Conservation (phyloP, 2,888 invertebrate genomes). For the Xylota sylvarum region DNA sequence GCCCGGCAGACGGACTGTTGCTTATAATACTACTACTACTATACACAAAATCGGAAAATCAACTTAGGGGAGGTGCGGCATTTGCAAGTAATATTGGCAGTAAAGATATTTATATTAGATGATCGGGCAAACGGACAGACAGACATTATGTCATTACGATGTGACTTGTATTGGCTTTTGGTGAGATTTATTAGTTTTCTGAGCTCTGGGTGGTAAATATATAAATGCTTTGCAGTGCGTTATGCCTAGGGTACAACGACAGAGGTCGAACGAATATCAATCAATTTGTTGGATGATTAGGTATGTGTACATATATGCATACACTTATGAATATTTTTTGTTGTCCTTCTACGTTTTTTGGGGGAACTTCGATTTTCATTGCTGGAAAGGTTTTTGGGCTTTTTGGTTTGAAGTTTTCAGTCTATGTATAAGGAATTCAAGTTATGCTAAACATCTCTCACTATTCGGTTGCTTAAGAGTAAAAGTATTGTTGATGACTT, state of each 20-base stretch:
- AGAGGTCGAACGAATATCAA: constrained; percentile 48
- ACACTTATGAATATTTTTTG: not conserved
- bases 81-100: constrained; percentile 55
- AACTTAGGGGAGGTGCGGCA: constrained; percentile 22
- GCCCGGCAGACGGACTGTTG: constrained; percentile 66
- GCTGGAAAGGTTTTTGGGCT: too few relatives aligned
- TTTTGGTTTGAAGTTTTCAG: too few relatives aligned
- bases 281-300: constrained; percentile 27
- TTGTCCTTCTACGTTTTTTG: too few relatives aligned
- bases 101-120: constrained; percentile 69
- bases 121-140: constrained; percentile 50
- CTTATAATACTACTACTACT: constrained; percentile 21
- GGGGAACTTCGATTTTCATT: too few relatives aligned
- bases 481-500: too few relatives aligned
- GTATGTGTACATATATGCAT: not conserved
- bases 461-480: too few relatives aligned
- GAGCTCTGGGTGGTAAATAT: constrained; percentile 60
- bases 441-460: too few relatives aligned
- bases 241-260: not conserved
- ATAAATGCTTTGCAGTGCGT: constrained; percentile 31
- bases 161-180: constrained; percentile 75
- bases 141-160: constrained; percentile 57
- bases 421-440: too few relatives aligned
- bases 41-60: constrained; percentile 42
- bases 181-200: constrained; percentile 76